Evolutionary conservation across 2,113 vertebrate species (phyloP), one percentile per base, ranked within the genome.

Genomic region (Sarotherodon lohbergeri): DNA sequence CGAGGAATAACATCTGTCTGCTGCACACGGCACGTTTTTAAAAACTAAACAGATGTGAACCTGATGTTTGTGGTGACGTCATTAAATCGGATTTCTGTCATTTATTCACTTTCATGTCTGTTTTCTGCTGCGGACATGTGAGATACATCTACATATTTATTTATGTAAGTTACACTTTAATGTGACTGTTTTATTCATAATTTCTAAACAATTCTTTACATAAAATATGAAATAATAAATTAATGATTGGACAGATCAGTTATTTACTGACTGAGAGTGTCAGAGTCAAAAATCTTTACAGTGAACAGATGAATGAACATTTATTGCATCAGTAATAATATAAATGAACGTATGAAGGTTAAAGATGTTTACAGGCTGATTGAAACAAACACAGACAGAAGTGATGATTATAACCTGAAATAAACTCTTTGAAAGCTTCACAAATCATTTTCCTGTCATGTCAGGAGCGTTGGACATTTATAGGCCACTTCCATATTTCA

Each of bases 1-100:
- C 10, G 10, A 55, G 54, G 54, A 24, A 4, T 4, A 56, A 56
- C 54, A 56, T 56, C 54, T 24, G 3, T 56, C 54, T 56, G 54
- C 54, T 24, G 54, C 54, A 3, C 54, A 24, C 11, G 2, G 54
- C 22, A 24, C 5, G 2, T 56, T 56, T 56, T 56, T 56, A 56
- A 12, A 55, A 56, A 56, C 6, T 9, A 0, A 0, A 61, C 61
- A 66, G 61, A 66, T 57, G 56, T 57, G 17, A 17, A 34, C 59
- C 32, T 63, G 57, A 59, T 61, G 57, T 34, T 34, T 19, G 57
- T 34, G 24, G 24, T 5, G 24, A 57, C 0, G 3, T 34, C 59
- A 61, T 32, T 61, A 12, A 32, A 61, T 32, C 27, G 0, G 7
- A 32, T 1, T 61, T 61, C 13, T 59, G 27, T 29, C 10, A 2